Conservation (phyloP, 2,797 vertebrate genomes). For the Danio tinwini region DNA sequence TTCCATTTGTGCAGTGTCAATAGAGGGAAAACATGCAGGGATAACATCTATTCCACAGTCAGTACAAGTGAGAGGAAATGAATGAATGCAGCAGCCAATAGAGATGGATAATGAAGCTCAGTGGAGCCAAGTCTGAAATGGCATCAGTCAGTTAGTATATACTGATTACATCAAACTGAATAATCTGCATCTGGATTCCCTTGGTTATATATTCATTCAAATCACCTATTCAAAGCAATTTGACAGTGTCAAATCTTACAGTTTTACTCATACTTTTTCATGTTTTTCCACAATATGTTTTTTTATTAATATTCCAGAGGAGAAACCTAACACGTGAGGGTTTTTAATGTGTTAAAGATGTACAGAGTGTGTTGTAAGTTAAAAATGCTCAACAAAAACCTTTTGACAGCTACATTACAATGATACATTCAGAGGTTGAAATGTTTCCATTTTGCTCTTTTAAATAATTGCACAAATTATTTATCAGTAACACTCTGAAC, state of each 20-base stretch:
- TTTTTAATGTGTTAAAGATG: neutral
- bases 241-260: neutral
- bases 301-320: neutral
- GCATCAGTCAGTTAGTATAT: slow-evolving; percentile 32
- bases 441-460: neutral
- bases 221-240: neutral
- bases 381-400: neutral
- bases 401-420: neutral
- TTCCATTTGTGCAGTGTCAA: slow-evolving; percentile 40
- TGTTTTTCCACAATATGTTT: neutral
- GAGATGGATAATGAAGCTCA: slow-evolving; percentile 34
- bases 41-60: slow-evolving; percentile 44
- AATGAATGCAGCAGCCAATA: slow-evolving; percentile 26
- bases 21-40: slow-evolving; percentile 26
- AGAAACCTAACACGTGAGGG: neutral
- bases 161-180: slow-evolving; percentile 27
- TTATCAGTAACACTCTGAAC: neutral
- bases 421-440: neutral
- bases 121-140: slow-evolving; percentile 29
- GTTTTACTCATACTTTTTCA: neutral
- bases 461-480: neutral
- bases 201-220: slow-evolving; percentile 62
- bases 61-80: slow-evolving; percentile 35
- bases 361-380: neutral
- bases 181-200: slow-evolving; percentile 48